Base-by-base conservation (phyloP, 2,888 invertebrate genomes). In the Pandemis heparana region DNA sequence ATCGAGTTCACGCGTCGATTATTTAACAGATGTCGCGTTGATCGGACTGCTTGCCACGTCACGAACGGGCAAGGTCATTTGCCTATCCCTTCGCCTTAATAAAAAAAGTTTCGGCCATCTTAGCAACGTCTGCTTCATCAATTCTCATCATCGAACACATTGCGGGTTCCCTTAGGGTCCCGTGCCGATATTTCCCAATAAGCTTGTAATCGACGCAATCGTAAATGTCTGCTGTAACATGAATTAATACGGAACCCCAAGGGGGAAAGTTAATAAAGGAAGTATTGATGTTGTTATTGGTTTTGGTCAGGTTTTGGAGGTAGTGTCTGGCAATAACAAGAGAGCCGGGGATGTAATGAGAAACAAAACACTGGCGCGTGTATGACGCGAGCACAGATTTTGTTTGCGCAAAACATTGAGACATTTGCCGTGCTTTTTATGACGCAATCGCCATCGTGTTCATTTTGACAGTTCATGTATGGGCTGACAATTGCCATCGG, bases 141-240 rank as follows among this genome's bases (percentile, higher is more conserved):
- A 69, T 73, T 64, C 59, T 73, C 59, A 64, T 69, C 73, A 38
- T 53, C 64, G 59, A 32, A n/a, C 38, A 32, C 63, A 63, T 63
- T 53, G 38, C 60, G 46, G 32, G 9, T 38, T 62, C 80, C 83
- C 84, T 78, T 12, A 76, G 83, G 86, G 83, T 79, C 82, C 78
- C 78, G 78, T 75, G 73, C 85, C 89, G 87, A 93, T 94, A 93
- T 92, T 92, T 93, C 84, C 92, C 92, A 93, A 94, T 94, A 91
- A 85, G 56, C 85, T 82, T 80, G 75, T 92, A 93, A 93, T 94
- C 92, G 92, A 86, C 88, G 80, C 77, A 79, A 85, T 92, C 92
- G 92, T 94, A 93, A 92, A 92, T 91, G 93, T 92, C 91, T 83
- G 78, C 76, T 83, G 78, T 87, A 89, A 93, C 92, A 91, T 94